phyloP scores from a whole-genome alignment of 1,140 invertebrate genomes.

The Colletes gigas region DNA sequence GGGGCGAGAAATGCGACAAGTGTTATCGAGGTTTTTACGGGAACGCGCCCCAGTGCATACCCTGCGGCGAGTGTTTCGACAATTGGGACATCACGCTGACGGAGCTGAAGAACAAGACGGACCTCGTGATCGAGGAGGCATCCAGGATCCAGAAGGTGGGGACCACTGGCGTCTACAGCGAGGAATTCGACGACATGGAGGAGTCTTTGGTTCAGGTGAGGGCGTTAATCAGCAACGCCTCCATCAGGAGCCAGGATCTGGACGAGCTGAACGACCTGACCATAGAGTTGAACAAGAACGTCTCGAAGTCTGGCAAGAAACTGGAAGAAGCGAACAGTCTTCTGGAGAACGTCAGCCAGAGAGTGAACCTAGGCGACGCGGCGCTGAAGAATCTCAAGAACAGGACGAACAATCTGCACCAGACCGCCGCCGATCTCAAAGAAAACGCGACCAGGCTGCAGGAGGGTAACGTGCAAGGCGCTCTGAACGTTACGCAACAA shows the following conservation, averaged over 20 bases:
- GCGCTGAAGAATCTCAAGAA: conserved; percentile 88
- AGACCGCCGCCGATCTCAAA: conserved; percentile 88
- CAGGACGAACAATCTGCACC: conserved; percentile 87
- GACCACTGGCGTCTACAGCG: conserved; percentile 95
- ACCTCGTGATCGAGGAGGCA: conserved; percentile 90
- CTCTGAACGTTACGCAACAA: conserved; percentile 93
- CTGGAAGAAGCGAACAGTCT: conserved; percentile 84
- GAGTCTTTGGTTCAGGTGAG: conserved; percentile 90
- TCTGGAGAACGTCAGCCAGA: conserved; percentile 88
- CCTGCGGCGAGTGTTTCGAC: conserved; percentile 99
- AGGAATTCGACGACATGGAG: conserved; percentile 96
- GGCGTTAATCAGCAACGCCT: conserved; percentile 88
- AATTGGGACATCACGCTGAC: conserved; percentile 97
- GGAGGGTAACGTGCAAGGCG: conserved; percentile 97
- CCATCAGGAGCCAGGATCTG: conserved; percentile 88
- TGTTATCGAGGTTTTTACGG: conserved; percentile 97
- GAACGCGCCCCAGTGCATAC: conserved; percentile 92
- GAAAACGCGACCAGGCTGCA: conserved; percentile 94
- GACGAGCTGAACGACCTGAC: conserved; percentile 84
- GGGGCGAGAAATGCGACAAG: conserved; percentile 96
- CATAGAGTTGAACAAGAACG: conserved; percentile 81
- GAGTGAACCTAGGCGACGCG: conserved; percentile 89
- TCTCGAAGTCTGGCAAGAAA: conserved; percentile 81
- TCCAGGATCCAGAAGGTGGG: conserved; percentile 95
- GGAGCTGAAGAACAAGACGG: conserved; percentile 87